Conservation (phyloP, 2,888 invertebrate species). For the Dicycla oo region DNA sequence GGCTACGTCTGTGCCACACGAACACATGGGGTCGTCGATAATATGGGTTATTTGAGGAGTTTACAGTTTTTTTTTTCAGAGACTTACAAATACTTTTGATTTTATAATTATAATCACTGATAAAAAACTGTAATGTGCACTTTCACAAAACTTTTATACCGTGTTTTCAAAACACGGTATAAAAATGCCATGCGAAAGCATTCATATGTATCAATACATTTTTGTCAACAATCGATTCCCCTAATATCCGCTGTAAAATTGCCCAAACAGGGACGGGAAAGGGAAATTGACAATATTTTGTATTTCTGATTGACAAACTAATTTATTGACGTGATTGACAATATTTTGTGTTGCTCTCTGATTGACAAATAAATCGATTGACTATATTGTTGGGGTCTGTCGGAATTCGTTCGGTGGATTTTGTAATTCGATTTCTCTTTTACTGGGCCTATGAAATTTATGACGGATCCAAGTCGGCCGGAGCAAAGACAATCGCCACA, state of each 20-base stretch:
- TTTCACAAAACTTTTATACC: not conserved
- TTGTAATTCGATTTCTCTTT: conserved; percentile 15
- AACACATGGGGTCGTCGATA: too few species aligned
- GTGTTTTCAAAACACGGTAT: not conserved
- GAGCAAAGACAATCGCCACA: not conserved
- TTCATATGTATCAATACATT: conserved; percentile 58
- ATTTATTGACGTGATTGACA: conserved; percentile 72
- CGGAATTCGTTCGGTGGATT: conserved; percentile 21
- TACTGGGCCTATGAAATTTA: not conserved
- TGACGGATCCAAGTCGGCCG: not conserved
- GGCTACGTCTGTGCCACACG: too few species aligned
- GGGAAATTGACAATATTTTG: conserved; percentile 78
- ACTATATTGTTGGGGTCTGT: conserved; percentile 30
- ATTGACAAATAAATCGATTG: conserved; percentile 46
- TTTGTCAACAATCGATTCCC: conserved; percentile 72
- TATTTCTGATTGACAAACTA: conserved; percentile 67
- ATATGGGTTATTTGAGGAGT: not conserved
- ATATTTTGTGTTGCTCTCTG: conserved; percentile 56
- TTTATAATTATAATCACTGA: not conserved
- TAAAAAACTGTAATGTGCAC: not conserved
- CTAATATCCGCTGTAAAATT: conserved; percentile 75
- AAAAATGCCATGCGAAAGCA: conserved; percentile 21
- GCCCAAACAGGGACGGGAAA: conserved; percentile 65
- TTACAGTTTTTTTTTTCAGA: not conserved
- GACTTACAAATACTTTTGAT: too few species aligned